Evolutionary conservation across 2,888 invertebrate species (phyloP).

Genomic region (Patella depressa): DNA sequence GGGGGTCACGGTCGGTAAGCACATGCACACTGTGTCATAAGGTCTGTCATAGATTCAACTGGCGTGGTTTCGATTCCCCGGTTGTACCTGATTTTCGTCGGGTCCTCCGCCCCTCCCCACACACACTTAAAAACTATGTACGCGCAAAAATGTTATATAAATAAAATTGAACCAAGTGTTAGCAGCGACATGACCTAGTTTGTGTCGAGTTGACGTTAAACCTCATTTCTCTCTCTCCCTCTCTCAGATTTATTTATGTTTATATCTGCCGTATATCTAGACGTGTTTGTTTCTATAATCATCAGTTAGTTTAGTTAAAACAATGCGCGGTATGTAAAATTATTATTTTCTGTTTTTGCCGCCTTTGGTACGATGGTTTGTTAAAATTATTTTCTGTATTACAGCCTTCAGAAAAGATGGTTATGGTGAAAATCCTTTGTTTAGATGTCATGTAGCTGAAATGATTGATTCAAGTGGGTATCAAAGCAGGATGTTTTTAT

Average conservation of each 20-base stretch:
- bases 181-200: no score
- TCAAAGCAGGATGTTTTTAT: no score
- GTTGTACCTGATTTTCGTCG: background rate
- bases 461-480: background rate
- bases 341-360: constrained; percentile 58
- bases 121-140: no score
- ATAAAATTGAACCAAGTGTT: no score
- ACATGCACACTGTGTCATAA: background rate
- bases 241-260: background rate
- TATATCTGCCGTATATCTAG: background rate
- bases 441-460: constrained; percentile 82
- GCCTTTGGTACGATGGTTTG: constrained; percentile 79
- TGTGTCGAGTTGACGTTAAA: no score
- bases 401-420: constrained; percentile 81
- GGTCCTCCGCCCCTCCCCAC: no score
- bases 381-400: constrained; percentile 34
- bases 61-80: no score
- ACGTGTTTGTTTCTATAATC: background rate
- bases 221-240: background rate
- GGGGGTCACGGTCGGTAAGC: no score
- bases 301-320: no score
- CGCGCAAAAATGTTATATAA: no score
- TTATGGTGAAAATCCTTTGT: constrained; percentile 80
- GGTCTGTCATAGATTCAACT: background rate
- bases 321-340: no score